phyloP scores from a whole-genome alignment of 2,113 vertebrate genomes.

The Chloropsis hardwickii region DNA sequence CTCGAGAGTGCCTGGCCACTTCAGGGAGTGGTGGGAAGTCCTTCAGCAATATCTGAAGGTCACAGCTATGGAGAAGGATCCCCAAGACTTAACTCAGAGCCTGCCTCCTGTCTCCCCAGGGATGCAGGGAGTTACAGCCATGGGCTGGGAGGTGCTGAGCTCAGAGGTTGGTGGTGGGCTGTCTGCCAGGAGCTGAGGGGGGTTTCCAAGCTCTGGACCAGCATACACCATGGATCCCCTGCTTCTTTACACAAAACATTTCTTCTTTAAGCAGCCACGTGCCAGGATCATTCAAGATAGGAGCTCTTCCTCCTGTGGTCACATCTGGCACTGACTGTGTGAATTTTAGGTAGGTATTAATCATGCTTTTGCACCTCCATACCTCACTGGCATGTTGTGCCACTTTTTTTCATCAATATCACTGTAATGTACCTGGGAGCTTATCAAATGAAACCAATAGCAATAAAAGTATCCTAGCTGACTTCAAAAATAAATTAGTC shows the following conservation, averaged over 20 bases:
- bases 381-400: neutral
- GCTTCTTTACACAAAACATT: neutral
- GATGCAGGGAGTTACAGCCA: neutral
- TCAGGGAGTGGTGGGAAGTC: neutral
- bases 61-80: neutral
- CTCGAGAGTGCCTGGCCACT: neutral
- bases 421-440: neutral
- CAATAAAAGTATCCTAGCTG: neutral
- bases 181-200: neutral
- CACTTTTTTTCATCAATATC: neutral
- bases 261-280: neutral
- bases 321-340: neutral
- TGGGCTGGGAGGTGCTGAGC: accelerated
- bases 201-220: neutral
- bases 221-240: neutral
- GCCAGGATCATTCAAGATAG: neutral
- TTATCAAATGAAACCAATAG: neutral
- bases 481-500: neutral
- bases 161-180: neutral
- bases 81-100: accelerated
- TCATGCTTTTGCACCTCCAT: neutral
- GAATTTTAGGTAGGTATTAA: neutral
- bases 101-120: neutral
- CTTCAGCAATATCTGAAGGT: neutral
- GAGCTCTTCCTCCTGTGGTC: neutral